Evolutionary conservation across 23 tunicate species (phyloP), one percentile per base, ranked within the genome.

Genomic region (Trididemnum miniatum): DNA sequence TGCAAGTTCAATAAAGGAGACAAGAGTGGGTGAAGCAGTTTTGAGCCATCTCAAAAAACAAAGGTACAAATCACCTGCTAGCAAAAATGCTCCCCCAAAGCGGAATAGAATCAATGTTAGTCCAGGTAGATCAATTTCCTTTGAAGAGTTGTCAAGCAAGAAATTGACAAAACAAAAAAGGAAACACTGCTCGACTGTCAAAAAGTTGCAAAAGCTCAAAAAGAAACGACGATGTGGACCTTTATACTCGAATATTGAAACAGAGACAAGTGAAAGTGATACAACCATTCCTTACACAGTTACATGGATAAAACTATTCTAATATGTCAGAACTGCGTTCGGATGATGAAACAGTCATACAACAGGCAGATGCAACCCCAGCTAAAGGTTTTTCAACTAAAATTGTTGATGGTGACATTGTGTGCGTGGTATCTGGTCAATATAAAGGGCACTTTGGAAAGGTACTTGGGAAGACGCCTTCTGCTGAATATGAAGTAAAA

Each of bases 51-150:
- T 62, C 29, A 62, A 62, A n/a, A n/a, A 44, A 4, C 26, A 62
- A 12, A 22, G 67, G 25, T 62, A 62, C 29, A 24, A 62, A 4
- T 26, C 15, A 62, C 5, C 5, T 22, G 67, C 15, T 15, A 44
- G n/a, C 26, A 24, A 62, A 62, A 62, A 62, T 12, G 4, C 26
- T 4, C 25, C 29, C n/a, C 29, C 29, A 62, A 62, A 62, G n/a
- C 26, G n/a, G 23, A 62, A 24, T 3, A 62, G n/a, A n/a, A 26
- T 62, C 5, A 62, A 62, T 62, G n/a, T 62, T 5, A 62, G 67
- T 62, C 67, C 67, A 62, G 67, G 67, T n/a, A 22, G 67, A n/a
- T 62, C 67, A 18, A 62, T 62, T 62, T 62, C 29, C 5, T 62
- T 62, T 62, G 29, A 62, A 62, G 67, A 62, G n/a, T n/a, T 62